These are phyloP conservation scores for Agrilus biguttatus DNA, from an alignment of 2,888 invertebrate species.

Conservation along the genomic window DNA sequence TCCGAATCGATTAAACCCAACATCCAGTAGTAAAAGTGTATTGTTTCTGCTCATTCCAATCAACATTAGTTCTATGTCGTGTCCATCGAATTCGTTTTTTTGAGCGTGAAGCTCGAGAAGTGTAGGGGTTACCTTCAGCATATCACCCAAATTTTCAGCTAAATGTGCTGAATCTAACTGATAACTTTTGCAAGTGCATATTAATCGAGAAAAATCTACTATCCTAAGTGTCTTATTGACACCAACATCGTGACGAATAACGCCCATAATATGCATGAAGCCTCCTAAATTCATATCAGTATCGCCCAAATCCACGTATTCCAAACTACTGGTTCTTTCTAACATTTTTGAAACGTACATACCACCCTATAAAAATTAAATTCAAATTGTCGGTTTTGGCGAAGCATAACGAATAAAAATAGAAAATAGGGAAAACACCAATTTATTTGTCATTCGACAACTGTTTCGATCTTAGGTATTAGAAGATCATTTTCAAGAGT, in stretches of 20 bases:
- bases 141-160: slow-evolving; percentile 21
- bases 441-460: too few relatives aligned
- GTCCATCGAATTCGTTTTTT: slow-evolving; percentile 43
- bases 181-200: slow-evolving; percentile 16
- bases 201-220: slow-evolving; percentile 25
- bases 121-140: slow-evolving; percentile 23
- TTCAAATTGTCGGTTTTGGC: too few relatives aligned
- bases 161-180: slow-evolving; percentile 20
- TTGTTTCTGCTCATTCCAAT: slow-evolving; percentile 37
- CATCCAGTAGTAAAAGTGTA: slow-evolving; percentile 40
- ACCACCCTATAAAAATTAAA: slow-evolving; percentile 28
- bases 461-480: too few relatives aligned
- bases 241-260: slow-evolving; percentile 18
- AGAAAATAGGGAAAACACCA: too few relatives aligned
- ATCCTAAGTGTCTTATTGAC: slow-evolving; percentile 18
- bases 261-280: slow-evolving; percentile 23
- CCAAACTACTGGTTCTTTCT: slow-evolving; percentile 30
- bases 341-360: slow-evolving; percentile 37
- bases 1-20: slow-evolving; percentile 44
- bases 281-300: slow-evolving; percentile 41
- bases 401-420: too few relatives aligned
- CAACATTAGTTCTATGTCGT: slow-evolving; percentile 42
- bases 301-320: slow-evolving; percentile 41
- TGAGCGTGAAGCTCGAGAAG: slow-evolving; percentile 42
- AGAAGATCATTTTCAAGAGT: too few relatives aligned